phyloP scores from a whole-genome alignment of 2,113 vertebrate species.

The Tyto alba region DNA sequence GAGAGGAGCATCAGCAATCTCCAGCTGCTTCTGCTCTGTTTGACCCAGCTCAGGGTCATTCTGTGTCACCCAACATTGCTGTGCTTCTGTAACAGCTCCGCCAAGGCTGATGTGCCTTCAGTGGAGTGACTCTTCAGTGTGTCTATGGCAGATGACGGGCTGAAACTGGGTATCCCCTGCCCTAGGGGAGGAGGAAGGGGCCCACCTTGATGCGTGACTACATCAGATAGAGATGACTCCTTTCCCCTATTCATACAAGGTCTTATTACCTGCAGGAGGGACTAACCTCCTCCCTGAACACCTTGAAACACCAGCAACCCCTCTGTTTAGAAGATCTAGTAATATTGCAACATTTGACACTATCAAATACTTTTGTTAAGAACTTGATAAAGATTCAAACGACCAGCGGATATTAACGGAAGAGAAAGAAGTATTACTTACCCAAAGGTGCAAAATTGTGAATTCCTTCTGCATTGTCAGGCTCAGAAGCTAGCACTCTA shows the following conservation, averaged over 20 bases:
- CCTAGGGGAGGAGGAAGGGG: neutral
- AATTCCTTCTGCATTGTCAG: conserved; percentile 96
- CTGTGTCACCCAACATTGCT: neutral
- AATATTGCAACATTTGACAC: neutral
- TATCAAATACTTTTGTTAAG: neutral
- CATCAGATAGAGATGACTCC: neutral
- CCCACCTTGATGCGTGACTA: neutral
- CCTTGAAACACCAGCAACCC: neutral
- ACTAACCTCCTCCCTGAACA: neutral
- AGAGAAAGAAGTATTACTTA: conserved; percentile 48
- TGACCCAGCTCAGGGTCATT: neutral
- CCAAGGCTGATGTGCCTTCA: neutral
- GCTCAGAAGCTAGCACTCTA: conserved; percentile 92
- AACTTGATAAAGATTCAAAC: neutral
- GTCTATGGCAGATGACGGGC: neutral
- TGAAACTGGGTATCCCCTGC: neutral
- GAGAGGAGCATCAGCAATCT: neutral
- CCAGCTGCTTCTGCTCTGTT: neutral
- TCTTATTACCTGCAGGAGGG: neutral
- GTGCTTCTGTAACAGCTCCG: neutral
- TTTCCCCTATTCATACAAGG: neutral
- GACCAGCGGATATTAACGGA: neutral
- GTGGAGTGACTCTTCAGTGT: neutral
- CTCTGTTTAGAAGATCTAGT: neutral
- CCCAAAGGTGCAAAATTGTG: conserved; percentile 98